A percentile compares a stretch with the other conserved stretches of the same genome.
phyloP scores from a whole-genome alignment of 2,797 vertebrate species.

The Linurgus olivaceus region DNA sequence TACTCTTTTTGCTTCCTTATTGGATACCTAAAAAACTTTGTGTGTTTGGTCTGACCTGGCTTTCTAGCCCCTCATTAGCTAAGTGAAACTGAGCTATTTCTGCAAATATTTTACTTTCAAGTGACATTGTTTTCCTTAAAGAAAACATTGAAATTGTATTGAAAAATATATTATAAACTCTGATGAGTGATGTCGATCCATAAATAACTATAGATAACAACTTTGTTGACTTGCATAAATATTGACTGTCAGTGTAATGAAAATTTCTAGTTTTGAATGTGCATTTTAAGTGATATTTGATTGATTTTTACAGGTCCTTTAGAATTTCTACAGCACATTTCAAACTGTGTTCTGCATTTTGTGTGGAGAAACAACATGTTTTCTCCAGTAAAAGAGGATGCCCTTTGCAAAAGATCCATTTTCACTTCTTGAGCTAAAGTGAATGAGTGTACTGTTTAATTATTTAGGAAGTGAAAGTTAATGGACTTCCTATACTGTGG shows the following conservation, averaged over 20 bases:
- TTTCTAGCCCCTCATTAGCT: neutral
- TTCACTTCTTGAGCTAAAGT: neutral
- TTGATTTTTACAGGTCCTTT: neutral
- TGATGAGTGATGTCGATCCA: neutral
- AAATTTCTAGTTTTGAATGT: neutral
- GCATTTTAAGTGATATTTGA: neutral
- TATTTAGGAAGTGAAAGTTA: slow-evolving; percentile 34
- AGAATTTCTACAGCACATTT: neutral
- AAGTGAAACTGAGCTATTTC: neutral
- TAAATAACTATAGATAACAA: neutral
- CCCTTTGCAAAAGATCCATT: neutral
- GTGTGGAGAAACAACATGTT: neutral
- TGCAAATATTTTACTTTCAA: neutral
- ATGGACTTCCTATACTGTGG: neutral
- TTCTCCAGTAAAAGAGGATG: neutral
- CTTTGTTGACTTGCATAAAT: neutral
- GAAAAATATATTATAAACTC: neutral
- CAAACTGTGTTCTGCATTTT: neutral
- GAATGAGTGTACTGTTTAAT: neutral
- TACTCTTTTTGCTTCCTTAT: neutral
- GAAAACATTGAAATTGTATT: neutral
- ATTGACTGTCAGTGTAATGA: neutral
- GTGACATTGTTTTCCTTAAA: neutral
- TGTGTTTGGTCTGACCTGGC: neutral
- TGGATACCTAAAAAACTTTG: neutral